Evolutionary conservation across 2,113 vertebrate species (phyloP).

Genomic region (Siniperca chuatsi): DNA sequence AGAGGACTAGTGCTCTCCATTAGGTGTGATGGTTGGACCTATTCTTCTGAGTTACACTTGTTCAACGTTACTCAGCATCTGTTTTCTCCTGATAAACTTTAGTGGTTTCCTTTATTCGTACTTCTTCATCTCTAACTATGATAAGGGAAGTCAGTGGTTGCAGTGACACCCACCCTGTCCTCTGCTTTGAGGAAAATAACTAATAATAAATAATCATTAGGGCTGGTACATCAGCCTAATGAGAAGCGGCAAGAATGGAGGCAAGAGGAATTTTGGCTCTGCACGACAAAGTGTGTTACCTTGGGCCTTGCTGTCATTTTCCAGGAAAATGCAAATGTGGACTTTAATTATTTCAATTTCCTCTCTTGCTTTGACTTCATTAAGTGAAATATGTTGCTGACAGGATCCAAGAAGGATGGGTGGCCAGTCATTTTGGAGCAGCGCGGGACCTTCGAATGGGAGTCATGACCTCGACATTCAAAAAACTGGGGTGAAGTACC

Average conservation of each 20-base stretch:
- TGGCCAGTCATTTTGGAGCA: slow-evolving; percentile 42
- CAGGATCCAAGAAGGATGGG: slow-evolving; percentile 37
- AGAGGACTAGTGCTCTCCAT: slow-evolving; percentile 13
- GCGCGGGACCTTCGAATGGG: slow-evolving; percentile 46
- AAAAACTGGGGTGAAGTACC: slow-evolving; percentile 52
- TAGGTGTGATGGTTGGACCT: slow-evolving; percentile 11
- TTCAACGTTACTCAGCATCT: slow-evolving; percentile 33
- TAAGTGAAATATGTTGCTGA: slow-evolving; percentile 59
- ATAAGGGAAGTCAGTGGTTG: slow-evolving; percentile 7
- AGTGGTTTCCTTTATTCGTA: background rate
- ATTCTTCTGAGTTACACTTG: slow-evolving; percentile 17
- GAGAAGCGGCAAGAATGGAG: slow-evolving; percentile 63
- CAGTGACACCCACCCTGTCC: slow-evolving; percentile 37
- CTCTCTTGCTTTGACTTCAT: slow-evolving; percentile 29
- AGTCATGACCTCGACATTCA: slow-evolving; percentile 60
- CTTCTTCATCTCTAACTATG: slow-evolving; percentile 29
- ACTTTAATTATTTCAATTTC: slow-evolving; percentile 73
- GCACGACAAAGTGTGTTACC: slow-evolving; percentile 52
- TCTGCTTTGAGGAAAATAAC: slow-evolving; percentile 50
- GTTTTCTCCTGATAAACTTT: background rate
- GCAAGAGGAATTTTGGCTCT: slow-evolving; percentile 49
- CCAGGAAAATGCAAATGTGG: slow-evolving; percentile 69
- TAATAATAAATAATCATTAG: too few relatives aligned
- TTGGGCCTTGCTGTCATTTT: slow-evolving; percentile 65
- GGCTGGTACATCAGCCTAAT: slow-evolving; percentile 57